Conservation (phyloP, 2,888 invertebrate genomes). For the Sabatieria punctata region DNA sequence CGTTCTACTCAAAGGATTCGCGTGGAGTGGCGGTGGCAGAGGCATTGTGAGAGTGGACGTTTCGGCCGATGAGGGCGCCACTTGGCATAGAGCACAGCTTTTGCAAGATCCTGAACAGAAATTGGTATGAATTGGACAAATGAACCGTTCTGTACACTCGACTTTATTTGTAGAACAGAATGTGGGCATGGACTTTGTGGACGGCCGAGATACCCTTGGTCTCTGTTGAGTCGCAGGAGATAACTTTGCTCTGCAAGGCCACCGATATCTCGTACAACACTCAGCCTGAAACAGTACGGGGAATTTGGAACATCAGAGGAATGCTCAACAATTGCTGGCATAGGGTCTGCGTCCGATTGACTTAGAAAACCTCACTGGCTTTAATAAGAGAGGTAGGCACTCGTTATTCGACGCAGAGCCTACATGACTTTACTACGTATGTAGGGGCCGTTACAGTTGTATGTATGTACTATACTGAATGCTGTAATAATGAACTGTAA, state of each 20-base stretch:
- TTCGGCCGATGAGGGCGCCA: conserved; percentile 59
- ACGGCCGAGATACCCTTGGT: not conserved
- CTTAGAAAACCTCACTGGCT: too few relatives aligned
- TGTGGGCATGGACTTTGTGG: not conserved
- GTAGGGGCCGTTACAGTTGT: too few relatives aligned
- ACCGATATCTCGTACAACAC: conserved; percentile 60
- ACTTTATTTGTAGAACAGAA: too few relatives aligned
- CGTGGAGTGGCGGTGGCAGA: conserved; percentile 74
- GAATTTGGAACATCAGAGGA: conserved; percentile 89
- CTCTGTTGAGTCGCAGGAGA: conserved; percentile 6
- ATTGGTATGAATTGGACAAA: conserved; percentile 10
- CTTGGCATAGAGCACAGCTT: conserved; percentile 56
- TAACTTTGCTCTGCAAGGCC: conserved; percentile 62
- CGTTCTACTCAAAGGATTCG: conserved; percentile 37
- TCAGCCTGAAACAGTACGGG: conserved; percentile 69
- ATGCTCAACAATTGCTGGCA: conserved; percentile 83
- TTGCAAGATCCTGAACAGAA: conserved; percentile 24
- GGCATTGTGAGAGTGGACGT: conserved; percentile 75
- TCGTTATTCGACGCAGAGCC: too few relatives aligned
- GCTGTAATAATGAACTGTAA: too few relatives aligned
- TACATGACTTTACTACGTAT: too few relatives aligned
- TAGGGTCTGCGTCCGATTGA: conserved; percentile 38
- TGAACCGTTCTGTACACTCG: too few relatives aligned
- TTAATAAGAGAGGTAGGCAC: too few relatives aligned
- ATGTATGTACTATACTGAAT: too few relatives aligned